phyloP scores from a whole-genome alignment of 2,113 vertebrate genomes.

The Galbula dea region DNA sequence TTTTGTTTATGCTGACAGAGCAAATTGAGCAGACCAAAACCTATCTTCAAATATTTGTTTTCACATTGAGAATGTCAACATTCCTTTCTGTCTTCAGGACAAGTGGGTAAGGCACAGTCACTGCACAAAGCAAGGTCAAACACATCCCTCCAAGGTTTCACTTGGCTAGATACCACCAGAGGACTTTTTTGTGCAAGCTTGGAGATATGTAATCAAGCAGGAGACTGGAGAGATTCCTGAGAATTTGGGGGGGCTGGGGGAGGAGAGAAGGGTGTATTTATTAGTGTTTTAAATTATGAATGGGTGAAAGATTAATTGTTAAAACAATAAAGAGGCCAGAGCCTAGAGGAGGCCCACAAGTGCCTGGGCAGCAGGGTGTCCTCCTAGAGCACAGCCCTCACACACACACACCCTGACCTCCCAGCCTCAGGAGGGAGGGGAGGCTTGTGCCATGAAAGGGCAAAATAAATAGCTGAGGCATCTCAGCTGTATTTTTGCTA shows the following conservation, averaged over 20 bases:
- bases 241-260: not conserved
- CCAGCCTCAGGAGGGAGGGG: not conserved
- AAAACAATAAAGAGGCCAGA: conserved; percentile 7
- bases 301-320: conserved; percentile 22
- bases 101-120: conserved; percentile 19
- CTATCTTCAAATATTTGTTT: conserved; percentile 55
- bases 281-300: conserved; percentile 9
- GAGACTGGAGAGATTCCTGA: not conserved
- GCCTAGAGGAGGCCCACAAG: not conserved
- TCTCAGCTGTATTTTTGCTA: conserved; percentile 8
- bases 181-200: not conserved
- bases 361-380: not conserved
- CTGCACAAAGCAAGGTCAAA: conserved; percentile 49
- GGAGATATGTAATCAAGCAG: not conserved
- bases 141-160: not conserved
- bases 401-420: not conserved
- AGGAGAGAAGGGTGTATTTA: not conserved
- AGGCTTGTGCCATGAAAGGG: not conserved
- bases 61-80: conserved; percentile 36
- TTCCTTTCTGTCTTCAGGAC: conserved; percentile 17
- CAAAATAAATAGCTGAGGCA: conserved; percentile 36
- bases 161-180: not conserved
- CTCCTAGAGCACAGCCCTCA: not conserved
- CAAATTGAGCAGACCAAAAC: conserved; percentile 41
- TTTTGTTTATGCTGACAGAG: conserved; percentile 38